Evolutionary conservation across 1,140 invertebrate genomes (phyloP).

Genomic region (Eumaeus atala): DNA sequence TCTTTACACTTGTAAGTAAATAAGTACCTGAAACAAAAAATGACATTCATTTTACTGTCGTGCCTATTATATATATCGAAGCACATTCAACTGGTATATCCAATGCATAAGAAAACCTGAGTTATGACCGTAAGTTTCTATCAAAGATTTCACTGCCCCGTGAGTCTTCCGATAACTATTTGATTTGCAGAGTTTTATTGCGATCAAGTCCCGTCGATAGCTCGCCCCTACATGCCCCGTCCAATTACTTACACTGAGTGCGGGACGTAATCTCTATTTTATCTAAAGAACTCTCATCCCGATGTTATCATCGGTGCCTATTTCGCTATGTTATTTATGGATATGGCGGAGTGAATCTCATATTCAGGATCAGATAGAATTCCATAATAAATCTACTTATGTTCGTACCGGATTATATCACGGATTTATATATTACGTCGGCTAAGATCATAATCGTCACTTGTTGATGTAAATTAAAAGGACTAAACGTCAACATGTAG

Average conservation of each 20-base stretch:
- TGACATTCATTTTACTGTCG: no score
- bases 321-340: neutral
- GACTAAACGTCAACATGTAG: no score
- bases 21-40: constrained; percentile 1
- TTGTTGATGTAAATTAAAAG: no score
- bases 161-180: constrained; percentile 36
- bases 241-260: constrained; percentile 57
- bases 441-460: no score
- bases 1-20: no score
- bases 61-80: no score
- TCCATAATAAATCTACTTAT: no score
- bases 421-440: no score
- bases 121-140: constrained; percentile 1
- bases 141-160: neutral
- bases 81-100: no score
- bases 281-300: constrained; percentile 48
- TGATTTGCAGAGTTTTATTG: constrained; percentile 52
- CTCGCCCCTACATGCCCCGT: constrained; percentile 35
- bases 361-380: no score
- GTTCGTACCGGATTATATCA: no score
- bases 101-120: neutral
- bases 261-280: constrained; percentile 54
- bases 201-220: constrained; percentile 54
- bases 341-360: no score
- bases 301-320: constrained; percentile 26